A percentile compares a stretch with the other conserved stretches of the same genome.
These are phyloP conservation scores for Acanthopagrus latus DNA, from an alignment of 2,797 vertebrate species.

Conservation along the genomic window DNA sequence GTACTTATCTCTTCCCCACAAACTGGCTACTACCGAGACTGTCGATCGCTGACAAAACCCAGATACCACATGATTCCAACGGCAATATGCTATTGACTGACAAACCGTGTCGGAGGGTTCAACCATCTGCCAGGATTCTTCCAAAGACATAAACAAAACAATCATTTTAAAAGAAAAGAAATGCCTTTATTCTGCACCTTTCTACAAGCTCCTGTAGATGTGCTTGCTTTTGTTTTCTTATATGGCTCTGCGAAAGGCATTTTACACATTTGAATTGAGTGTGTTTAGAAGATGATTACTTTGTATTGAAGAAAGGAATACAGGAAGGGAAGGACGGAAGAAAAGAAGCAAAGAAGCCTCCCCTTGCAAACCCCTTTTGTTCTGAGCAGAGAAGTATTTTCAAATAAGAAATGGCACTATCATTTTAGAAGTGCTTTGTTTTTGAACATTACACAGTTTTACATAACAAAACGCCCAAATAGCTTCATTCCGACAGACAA, in stretches of 20 bases:
- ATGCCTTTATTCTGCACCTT: no score
- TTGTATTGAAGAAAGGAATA: not conserved
- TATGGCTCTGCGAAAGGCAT: not conserved
- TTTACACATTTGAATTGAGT: not conserved
- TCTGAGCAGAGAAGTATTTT: not conserved
- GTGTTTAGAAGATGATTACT: not conserved
- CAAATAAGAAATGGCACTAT: not conserved
- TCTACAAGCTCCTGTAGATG: no score
- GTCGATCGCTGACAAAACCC: no score
- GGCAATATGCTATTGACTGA: no score
- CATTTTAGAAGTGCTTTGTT: not conserved
- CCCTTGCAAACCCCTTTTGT: not conserved
- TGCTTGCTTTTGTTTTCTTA: not conserved
- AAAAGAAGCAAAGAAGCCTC: not conserved
- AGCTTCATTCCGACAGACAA: conserved; percentile 22
- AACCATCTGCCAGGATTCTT: no score
- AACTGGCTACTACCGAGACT: no score
- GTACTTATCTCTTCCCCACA: no score
- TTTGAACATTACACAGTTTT: conserved; percentile 4
- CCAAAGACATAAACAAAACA: no score
- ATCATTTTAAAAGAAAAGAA: no score
- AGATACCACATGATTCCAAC: no score
- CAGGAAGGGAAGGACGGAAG: not conserved
- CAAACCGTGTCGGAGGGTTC: no score
- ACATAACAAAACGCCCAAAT: conserved; percentile 4